Conservation (phyloP, 2,888 invertebrate genomes). For the Drosophila neutralis region DNA sequence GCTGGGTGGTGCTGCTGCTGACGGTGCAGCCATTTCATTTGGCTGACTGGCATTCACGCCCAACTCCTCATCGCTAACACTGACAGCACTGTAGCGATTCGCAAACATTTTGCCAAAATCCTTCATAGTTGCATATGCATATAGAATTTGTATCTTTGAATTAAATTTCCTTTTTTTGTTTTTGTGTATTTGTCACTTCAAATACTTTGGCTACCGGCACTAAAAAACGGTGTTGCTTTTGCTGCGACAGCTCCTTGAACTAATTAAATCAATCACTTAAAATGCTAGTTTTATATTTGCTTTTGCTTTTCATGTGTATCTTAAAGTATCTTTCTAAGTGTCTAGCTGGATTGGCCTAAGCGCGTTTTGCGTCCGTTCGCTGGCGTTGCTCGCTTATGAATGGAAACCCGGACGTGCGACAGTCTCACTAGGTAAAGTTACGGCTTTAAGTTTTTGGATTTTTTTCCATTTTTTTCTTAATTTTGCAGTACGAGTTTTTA, state of each 20-base stretch:
- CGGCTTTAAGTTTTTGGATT: slow-evolving; percentile 44
- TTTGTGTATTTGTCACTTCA: slow-evolving; percentile 7
- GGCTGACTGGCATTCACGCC: slow-evolving; percentile 33
- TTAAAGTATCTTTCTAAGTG: slow-evolving; percentile 20
- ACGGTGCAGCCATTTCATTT: slow-evolving; percentile 21
- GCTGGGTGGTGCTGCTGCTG: neutral
- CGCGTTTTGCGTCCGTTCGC: slow-evolving; percentile 81
- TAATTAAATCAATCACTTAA: slow-evolving; percentile 24
- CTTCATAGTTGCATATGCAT: slow-evolving; percentile 86
- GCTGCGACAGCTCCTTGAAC: slow-evolving; percentile 57
- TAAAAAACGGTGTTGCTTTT: slow-evolving; percentile 37
- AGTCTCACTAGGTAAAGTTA: slow-evolving; percentile 75
- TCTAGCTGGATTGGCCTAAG: slow-evolving; percentile 39
- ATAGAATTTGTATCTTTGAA: slow-evolving; percentile 3
- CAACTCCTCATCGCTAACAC: slow-evolving; percentile 81
- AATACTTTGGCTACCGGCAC: slow-evolving; percentile 21
- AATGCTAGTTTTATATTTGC: slow-evolving; percentile 14
- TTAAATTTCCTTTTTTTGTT: slow-evolving; percentile 51
- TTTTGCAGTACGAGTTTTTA: slow-evolving; percentile 51
- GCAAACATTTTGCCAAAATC: slow-evolving; percentile 87
- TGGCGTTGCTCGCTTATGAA: slow-evolving; percentile 84
- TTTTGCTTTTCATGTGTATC: slow-evolving; percentile 20
- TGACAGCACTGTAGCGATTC: slow-evolving; percentile 87
- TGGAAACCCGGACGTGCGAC: slow-evolving; percentile 80
- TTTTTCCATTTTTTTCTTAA: slow-evolving; percentile 7